Evolutionary conservation across 1,140 invertebrate genomes (phyloP).

Genomic region (Paraescarpia echinospica): DNA sequence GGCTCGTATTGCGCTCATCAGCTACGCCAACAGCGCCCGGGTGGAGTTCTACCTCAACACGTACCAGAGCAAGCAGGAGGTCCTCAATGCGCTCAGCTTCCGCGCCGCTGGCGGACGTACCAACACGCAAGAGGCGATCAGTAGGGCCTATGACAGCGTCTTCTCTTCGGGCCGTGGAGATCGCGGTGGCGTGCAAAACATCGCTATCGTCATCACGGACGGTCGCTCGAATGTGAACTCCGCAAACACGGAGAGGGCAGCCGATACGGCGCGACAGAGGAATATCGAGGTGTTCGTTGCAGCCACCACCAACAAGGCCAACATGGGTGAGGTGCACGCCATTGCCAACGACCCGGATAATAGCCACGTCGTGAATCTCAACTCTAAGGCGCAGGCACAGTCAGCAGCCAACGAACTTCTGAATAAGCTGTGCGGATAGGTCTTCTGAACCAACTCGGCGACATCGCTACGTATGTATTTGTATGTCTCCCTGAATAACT

Average conservation of each 20-base stretch:
- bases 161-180: slow-evolving; percentile 9
- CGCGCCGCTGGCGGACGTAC: background rate
- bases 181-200: slow-evolving; percentile 9
- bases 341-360: background rate
- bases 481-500: background rate
- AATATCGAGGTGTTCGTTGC: slow-evolving; percentile 8
- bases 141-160: background rate
- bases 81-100: slow-evolving; percentile 18
- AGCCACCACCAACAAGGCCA: background rate
- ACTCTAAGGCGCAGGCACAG: background rate
- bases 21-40: background rate
- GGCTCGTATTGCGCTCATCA: slow-evolving; percentile 19
- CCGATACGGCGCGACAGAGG: slow-evolving; percentile 2
- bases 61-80: slow-evolving; percentile 8
- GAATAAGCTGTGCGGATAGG: background rate
- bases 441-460: background rate
- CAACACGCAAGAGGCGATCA: slow-evolving; percentile 24
- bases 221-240: slow-evolving; percentile 24
- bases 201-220: slow-evolving; percentile 28
- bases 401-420: background rate
- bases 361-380: background rate
- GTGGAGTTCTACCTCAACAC: slow-evolving; percentile 22
- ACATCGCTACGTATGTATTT: background rate
- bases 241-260: slow-evolving; percentile 6
- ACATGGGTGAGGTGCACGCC: slow-evolving; percentile 11